Evolutionary conservation across 1,140 invertebrate species (phyloP).

Genomic region (Mycetomoellerius zeteki): DNA sequence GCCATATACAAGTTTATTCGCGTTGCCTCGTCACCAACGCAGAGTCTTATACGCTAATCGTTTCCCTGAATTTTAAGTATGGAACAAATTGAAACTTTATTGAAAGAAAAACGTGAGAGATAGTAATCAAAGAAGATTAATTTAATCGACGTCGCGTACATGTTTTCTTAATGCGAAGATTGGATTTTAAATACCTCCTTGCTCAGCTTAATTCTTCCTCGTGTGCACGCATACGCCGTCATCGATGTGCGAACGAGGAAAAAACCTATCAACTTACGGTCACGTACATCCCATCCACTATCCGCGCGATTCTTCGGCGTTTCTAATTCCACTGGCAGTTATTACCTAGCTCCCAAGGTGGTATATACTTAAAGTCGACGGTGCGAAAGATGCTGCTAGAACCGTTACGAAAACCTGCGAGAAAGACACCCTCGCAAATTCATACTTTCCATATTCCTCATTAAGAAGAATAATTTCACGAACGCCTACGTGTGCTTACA

Average conservation of each 20-base stretch:
- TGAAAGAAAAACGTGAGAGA: not conserved
- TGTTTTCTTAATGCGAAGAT: not conserved
- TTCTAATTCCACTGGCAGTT: constrained; percentile 74
- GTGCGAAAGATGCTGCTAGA: constrained; percentile 64
- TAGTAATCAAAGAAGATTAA: constrained; percentile 41
- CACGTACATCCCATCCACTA: constrained; percentile 71
- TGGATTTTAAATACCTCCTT: constrained; percentile 42
- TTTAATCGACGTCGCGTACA: constrained; percentile 15
- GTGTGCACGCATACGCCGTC: constrained; percentile 50
- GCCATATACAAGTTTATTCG: not conserved
- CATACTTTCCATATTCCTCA: constrained; percentile 52
- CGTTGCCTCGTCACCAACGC: not conserved
- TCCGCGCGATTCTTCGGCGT: constrained; percentile 66
- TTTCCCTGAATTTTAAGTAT: not conserved
- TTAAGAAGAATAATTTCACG: constrained; percentile 31
- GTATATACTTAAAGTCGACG: constrained; percentile 70
- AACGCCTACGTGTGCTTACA: constrained; percentile 1
- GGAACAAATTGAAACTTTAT: constrained; percentile 21
- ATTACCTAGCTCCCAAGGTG: constrained; percentile 74
- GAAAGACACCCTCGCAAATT: constrained; percentile 61
- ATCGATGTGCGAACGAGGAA: constrained; percentile 31
- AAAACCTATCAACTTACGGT: constrained; percentile 69
- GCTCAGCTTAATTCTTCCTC: constrained; percentile 48
- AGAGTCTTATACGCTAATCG: not conserved
- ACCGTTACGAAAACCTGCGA: constrained; percentile 72